Percentiles rank a stretch among this genome's conserved stretches.
phyloP scores from a whole-genome alignment of 1,140 invertebrate genomes.

The Centruroides vittatus region DNA sequence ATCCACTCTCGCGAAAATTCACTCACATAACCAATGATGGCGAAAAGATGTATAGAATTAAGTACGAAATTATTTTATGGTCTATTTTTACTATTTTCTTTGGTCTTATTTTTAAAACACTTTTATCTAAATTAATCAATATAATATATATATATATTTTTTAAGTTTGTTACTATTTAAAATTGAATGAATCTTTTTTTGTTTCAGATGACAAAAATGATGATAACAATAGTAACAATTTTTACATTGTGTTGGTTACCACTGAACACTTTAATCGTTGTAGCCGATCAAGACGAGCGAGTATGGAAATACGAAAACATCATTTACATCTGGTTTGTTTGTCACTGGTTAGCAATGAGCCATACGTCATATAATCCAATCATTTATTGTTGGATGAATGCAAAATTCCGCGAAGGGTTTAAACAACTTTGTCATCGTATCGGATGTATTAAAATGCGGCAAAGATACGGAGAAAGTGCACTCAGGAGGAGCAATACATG shows the following conservation, averaged over 20 bases:
- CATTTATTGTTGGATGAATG: conserved; percentile 87
- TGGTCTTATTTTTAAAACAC: too few relatives aligned
- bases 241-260: conserved; percentile 35
- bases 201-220: conserved; percentile 47
- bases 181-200: background rate
- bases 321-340: conserved; percentile 55
- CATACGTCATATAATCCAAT: conserved; percentile 85
- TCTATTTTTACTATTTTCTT: too few relatives aligned
- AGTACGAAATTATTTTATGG: too few relatives aligned
- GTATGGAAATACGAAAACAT: conserved; percentile 29
- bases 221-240: conserved; percentile 33
- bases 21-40: too few relatives aligned
- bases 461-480: background rate
- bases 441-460: too few relatives aligned
- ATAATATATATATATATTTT: too few relatives aligned
- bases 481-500: conserved; percentile 11
- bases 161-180: too few relatives aligned
- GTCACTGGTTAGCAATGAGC: conserved; percentile 80
- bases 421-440: background rate
- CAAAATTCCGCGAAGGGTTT: conserved; percentile 46
- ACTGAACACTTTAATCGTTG: conserved; percentile 27
- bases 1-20: too few relatives aligned
- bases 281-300: conserved; percentile 23
- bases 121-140: too few relatives aligned
- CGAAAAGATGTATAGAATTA: too few relatives aligned